phyloP scores from a whole-genome alignment of 2,888 invertebrate genomes.

The Thereva unica region DNA sequence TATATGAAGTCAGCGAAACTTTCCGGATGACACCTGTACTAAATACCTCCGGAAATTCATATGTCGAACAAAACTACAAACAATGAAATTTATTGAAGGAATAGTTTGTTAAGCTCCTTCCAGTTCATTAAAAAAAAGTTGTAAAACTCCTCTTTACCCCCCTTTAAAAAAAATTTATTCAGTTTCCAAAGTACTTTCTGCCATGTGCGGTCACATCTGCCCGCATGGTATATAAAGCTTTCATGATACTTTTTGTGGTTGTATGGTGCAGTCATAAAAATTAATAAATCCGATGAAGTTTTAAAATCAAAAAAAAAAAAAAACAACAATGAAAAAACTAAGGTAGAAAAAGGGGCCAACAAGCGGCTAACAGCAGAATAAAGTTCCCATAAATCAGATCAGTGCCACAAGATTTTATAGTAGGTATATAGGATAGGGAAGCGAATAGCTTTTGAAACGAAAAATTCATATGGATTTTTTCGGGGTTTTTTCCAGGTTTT shows the following conservation, averaged over 20 bases:
- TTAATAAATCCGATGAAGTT: conserved; percentile 21
- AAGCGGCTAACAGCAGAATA: conserved; percentile 28
- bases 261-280: conserved; percentile 27
- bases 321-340: conserved; percentile 7
- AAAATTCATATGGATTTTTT: conserved; percentile 2
- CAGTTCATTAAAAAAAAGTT: neutral
- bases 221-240: neutral
- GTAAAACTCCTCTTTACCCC: conserved; percentile 19
- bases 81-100: too few species aligned
- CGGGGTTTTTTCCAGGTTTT: conserved; percentile 20
- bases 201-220: conserved; percentile 20
- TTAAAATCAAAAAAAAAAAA: conserved; percentile 24
- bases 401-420: conserved; percentile 23
- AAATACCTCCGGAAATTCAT: too few species aligned
- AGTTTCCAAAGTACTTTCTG: neutral
- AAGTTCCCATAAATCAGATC: conserved; percentile 39
- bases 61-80: too few species aligned
- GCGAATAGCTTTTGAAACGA: conserved; percentile 17
- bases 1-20: too few species aligned
- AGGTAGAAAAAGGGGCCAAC: neutral
- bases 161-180: conserved; percentile 7
- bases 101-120: too few species aligned
- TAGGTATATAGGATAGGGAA: conserved; percentile 13
- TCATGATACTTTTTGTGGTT: conserved; percentile 26
- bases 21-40: too few species aligned